These are phyloP conservation scores for Acrocyrtus sp. DNA, from an alignment of 2,888 invertebrate species.

Conservation along the genomic window DNA sequence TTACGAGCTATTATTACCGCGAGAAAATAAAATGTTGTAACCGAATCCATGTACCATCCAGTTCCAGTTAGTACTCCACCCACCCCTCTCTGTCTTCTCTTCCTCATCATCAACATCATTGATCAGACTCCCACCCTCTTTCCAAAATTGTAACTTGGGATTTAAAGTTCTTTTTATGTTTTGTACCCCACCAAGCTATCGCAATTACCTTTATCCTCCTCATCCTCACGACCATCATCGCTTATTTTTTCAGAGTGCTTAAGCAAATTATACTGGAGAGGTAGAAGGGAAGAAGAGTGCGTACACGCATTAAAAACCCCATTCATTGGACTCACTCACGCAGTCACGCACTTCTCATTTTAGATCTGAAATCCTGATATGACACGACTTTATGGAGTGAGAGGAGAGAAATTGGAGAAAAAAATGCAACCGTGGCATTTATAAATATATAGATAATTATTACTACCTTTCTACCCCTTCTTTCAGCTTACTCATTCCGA, in stretches of 20 bases:
- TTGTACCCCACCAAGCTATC: too few relatives aligned
- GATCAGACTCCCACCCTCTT: constrained; percentile 5
- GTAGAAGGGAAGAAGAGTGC: too few relatives aligned
- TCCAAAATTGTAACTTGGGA: neutral
- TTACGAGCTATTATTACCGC: too few relatives aligned
- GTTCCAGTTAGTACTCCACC: constrained; percentile 3
- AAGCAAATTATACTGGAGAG: constrained; percentile 45
- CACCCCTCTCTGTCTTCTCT: neutral
- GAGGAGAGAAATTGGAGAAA: constrained; percentile 31
- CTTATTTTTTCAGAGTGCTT: constrained; percentile 15
- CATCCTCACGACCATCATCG: neutral
- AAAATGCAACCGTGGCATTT: constrained; percentile 23
- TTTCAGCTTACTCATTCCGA: neutral
- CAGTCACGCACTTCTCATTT: constrained; percentile 15
- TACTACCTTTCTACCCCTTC: neutral
- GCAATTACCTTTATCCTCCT: constrained; percentile 9
- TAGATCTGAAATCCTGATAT: constrained; percentile 8
- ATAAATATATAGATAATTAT: constrained; percentile 3
- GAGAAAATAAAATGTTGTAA: too few relatives aligned
- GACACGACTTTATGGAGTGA: constrained; percentile 6
- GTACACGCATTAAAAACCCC: neutral
- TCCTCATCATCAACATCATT: neutral
- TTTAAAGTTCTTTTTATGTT: neutral
- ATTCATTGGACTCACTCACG: constrained; percentile 10
- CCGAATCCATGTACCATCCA: constrained; percentile 1